Base-by-base conservation (phyloP, 2,113 vertebrate species). In the Bostrychus sinensis region DNA sequence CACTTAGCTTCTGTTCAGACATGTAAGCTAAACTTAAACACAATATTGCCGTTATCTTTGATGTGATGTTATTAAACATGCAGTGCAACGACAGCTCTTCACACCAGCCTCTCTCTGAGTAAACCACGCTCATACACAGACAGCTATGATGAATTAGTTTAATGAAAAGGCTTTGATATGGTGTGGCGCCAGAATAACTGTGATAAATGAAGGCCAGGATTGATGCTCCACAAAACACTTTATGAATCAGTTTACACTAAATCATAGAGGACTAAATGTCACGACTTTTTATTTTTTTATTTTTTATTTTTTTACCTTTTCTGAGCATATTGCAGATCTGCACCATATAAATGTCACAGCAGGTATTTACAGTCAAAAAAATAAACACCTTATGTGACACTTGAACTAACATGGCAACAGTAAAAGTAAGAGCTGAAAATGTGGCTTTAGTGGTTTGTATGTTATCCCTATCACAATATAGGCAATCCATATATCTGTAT, bases 81-180 rank as follows among this genome's bases (percentile, higher is more conserved):
- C 17, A 25, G 62, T 14, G 34, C 43, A 3, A 41, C 37, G 30
- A 50, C 36, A 55, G 55, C 5, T 10, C 19, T 22, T 2, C 32
- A 34, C 4, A n/a, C 2, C 2, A 28, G 22, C 28, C 30, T 20
- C 3, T 32, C 30, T 51, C 25, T n/a, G 46, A 28, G 48, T 9
- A 43, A 20, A 8, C 3, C 16, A 39, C 2, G 0, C 12, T 36
- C 26, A 28, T 48, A 28, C 23, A 36, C 25, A 17, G 16, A 37
- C 34, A 28, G 22, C 45, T 17, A 16, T 42, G 13, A 46, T 70
- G 43, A 16, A 32, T 20, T 45, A 36, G 56, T 61, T 11, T 66
- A 28, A 14, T 32, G 25, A 56, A 32, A 26, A 13, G 32, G 16
- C 46, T 59, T 56, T 19, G 37, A 60, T 57, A 36, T 65, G 32